Evolutionary conservation across 1,140 invertebrate genomes (phyloP).

Genomic region (Schlechtendalia chinensis): DNA sequence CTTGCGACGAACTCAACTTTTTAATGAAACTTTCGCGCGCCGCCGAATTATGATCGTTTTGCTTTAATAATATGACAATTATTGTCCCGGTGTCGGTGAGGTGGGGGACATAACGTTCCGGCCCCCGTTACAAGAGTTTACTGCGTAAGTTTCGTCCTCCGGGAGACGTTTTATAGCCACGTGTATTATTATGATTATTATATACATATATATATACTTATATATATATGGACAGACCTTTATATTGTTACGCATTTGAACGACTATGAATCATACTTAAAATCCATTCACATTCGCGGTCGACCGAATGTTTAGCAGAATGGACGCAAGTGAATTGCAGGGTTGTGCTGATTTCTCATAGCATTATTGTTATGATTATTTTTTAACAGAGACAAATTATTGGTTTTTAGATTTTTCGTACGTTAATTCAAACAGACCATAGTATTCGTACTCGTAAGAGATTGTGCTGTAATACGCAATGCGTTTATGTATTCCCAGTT

Average conservation of each 20-base stretch:
- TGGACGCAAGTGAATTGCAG: neutral
- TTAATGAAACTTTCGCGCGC: slow-evolving; percentile 43
- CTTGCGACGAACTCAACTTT: slow-evolving; percentile 12
- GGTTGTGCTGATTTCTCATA: too few relatives aligned
- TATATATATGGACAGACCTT: neutral
- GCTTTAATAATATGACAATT: slow-evolving; percentile 50
- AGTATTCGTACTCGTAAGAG: too few relatives aligned
- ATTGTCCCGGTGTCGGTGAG: neutral
- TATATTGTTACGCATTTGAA: neutral
- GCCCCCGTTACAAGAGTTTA: slow-evolving; percentile 44
- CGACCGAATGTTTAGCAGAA: neutral
- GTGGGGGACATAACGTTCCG: neutral
- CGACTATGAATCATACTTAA: neutral
- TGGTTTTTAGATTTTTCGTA: too few relatives aligned
- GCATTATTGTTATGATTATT: too few relatives aligned
- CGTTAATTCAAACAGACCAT: too few relatives aligned
- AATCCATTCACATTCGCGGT: neutral
- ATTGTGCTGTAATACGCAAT: too few relatives aligned
- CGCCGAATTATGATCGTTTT: slow-evolving; percentile 46
- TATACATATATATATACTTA: too few relatives aligned
- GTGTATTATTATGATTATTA: too few relatives aligned
- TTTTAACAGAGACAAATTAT: too few relatives aligned
- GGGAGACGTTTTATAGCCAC: slow-evolving; percentile 21
- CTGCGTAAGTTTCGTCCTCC: slow-evolving; percentile 26
- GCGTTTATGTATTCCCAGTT: too few relatives aligned